Base-by-base conservation (phyloP, 1,140 invertebrate genomes). In the Scaptomyza hsui region DNA sequence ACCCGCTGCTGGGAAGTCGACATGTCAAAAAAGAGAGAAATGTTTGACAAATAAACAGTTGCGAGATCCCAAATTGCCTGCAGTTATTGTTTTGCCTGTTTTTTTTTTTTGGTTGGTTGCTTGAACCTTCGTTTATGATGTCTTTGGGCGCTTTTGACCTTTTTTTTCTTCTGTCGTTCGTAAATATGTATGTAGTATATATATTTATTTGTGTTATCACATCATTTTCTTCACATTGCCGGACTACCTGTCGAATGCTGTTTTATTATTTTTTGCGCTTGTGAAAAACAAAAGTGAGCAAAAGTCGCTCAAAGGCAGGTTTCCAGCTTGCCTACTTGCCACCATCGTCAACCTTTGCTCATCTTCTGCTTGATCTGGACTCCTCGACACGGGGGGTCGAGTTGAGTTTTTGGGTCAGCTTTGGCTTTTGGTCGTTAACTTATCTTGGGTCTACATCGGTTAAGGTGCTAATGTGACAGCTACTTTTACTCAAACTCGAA, bases 31-130 rank as follows among this genome's bases (percentile, higher is more conserved):
- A 71, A 70, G 9, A 86, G 81, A 85, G 65, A 86, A 86, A 86
- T 88, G 60, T 72, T 89, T 86, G 82, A 86, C 82, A 88, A 86
- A 86, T 86, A 86, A 86, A 86, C 82, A 86, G 82, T 86, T 82
- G 74, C 82, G 35, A 83, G 79, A 18, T 42, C 48, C 52, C 65
- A 86, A 86, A 86, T 88, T 75, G 82, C 82, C 82, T 82, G 78
- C 78, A 86, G 82, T 86, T 86, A 86, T 86, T 86, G 83, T 86
- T 86, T 86, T 82, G 78, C 64, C 75, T 61, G 81, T 49, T 76
- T 65, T 55, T 29, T 29, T 29, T 9, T 0, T n/a, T n/a, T n/a
- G n/a, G n/a, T n/a, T n/a, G 37, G 41, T 24, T 59, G 39, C 44
- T 57, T 57, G 72, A 81, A 60, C 81, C 77, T 72, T 86, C 81